Base-by-base conservation (phyloP, 2,888 invertebrate species). In the Andrena flavipes region DNA sequence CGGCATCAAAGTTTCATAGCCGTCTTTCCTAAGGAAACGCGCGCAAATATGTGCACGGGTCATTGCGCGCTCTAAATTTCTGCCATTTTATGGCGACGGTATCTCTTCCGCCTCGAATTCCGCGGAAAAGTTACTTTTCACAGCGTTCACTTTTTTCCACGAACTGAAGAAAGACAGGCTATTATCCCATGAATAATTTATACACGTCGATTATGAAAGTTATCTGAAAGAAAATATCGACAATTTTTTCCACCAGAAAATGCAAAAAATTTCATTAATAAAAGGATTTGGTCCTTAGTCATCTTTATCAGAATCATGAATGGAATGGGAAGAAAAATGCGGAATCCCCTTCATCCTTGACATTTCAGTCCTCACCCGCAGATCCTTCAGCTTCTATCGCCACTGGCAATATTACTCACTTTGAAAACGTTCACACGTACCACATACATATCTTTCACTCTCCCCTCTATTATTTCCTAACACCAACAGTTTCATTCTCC, bases 331-430 rank as follows among this genome's bases (percentile, higher is more conserved):
- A 48, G 30, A 67, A 77, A 51, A 48, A n/a, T 30, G 13, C 54
- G n/a, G 51, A 71, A 54, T 62, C n/a, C 8, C 56, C 54, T 77
- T 54, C 54, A 77, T 72, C 78, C 78, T 80, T 80, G 80, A 48
- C 77, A 80, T 80, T 80, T 80, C 8, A 64, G 23, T n/a, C 54
- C 51, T 51, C 30, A n/a, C 60, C n/a, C 56, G 5, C 54, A 20
- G 30, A 65, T 65, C 60, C 26, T 62, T 62, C 33, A 67, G 26
- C 67, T 62, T 51, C 42, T 35, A 67, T 20, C 30, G 48, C 26
- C 48, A 42, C n/a, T 29, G 49, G 35, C 20, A 35, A 7, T 8
- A 10, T 8, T 59, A 49, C 26, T 65, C 49, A 20, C 20, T 26
- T 5, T 6, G n/a, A 3, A 20, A 23, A 71, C 26, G 49, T 33